Evolutionary conservation across 1,140 invertebrate genomes (phyloP), one percentile per base, ranked within the genome.

Genomic region (Drosophila mayri): DNA sequence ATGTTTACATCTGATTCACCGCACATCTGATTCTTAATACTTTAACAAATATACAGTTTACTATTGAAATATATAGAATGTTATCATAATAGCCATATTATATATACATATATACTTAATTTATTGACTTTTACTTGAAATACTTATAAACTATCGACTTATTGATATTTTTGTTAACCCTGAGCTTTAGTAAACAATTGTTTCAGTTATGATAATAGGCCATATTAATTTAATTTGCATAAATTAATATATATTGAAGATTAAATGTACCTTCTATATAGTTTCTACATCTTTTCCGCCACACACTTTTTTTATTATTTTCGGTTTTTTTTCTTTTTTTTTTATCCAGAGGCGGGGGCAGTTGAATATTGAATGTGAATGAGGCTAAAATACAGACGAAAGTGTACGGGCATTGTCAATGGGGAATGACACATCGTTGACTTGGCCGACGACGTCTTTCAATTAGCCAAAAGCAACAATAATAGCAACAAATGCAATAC

Each of bases 341-440:
- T 11, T 44, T 3, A 18, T n/a, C 16, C 18, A 4, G 3, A 63
- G 50, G 47, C 49, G 58, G 46, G 32, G 41, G 37, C 57, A 68
- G 74, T 47, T 57, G 67, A 47, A 22, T 55, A 55, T 55, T 40
- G 47, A 63, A 32, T 61, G 63, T 79, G 71, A 75, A 72, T 63
- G 63, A 81, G 61, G 61, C 66, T 55, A 60, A 59, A 76, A 84
- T 57, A 64, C 63, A 61, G 35, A 38, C 64, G 47, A 46, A 38
- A 74, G 25, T 68, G 63, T 61, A 28, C 46, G 22, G 49, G 50
- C 52, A 58, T 63, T 81, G 74, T 58, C 64, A 76, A 67, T 73
- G 74, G 50, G 52, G 78, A 79, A 74, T 88, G 84, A 88, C 84
- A 88, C 84, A 88, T 88, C 84, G 79, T 74, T 60, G 63, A 40